These are phyloP conservation scores for Drosophila tsacasi DNA, from an alignment of 1,140 invertebrate species.

Conservation along the genomic window DNA sequence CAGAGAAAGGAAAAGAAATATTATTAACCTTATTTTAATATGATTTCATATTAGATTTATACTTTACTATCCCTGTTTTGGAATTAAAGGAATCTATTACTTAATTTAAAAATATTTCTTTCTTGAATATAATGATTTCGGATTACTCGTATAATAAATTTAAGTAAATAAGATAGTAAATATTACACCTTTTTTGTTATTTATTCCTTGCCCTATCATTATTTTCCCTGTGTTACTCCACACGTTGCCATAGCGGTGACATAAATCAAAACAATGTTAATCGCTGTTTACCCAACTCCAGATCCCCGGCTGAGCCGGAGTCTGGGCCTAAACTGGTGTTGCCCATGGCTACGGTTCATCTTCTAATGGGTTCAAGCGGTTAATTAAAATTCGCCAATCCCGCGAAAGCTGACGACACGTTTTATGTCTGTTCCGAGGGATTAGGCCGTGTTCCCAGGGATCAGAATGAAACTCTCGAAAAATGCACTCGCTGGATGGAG, in stretches of 20 bases:
- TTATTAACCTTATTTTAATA: neutral
- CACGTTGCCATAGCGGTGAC: constrained; percentile 51
- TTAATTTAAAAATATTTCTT: neutral
- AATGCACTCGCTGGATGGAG: constrained; percentile 28
- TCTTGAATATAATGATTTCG: neutral
- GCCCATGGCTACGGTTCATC: constrained; percentile 32
- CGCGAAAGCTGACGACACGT: constrained; percentile 37
- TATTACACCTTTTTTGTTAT: too few species aligned
- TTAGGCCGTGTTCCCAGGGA: constrained; percentile 60
- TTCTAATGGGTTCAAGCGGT: constrained; percentile 59
- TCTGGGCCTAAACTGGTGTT: neutral
- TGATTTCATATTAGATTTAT: too few species aligned
- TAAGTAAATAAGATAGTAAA: too few species aligned
- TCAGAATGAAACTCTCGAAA: constrained; percentile 34
- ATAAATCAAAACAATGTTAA: constrained; percentile 66
- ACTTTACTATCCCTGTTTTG: neutral
- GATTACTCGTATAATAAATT: too few species aligned
- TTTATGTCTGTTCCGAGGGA: constrained; percentile 42
- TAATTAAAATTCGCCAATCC: constrained; percentile 80
- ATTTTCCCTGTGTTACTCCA: constrained; percentile 10
- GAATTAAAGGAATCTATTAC: neutral
- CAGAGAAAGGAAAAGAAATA: rapidly evolving
- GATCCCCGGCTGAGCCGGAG: constrained; percentile 13
- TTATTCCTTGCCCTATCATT: neutral
- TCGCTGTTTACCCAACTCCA: constrained; percentile 53